Percentiles rank a stretch among this genome's conserved stretches.
Evolutionary conservation across 1,140 invertebrate species (phyloP).

Genomic region (Meteorus sp.): DNA sequence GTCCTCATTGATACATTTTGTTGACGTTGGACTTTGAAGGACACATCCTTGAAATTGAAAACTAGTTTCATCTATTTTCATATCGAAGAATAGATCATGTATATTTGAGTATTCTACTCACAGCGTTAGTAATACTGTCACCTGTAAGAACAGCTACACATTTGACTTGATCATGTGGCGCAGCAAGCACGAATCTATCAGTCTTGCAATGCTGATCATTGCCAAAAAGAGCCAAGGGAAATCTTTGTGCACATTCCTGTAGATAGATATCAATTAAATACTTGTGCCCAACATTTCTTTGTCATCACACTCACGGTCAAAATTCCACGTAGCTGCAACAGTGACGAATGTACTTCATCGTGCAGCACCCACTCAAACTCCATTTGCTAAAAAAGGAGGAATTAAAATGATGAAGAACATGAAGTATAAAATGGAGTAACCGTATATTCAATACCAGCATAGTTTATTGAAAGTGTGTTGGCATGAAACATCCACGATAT

Average conservation of each 20-base stretch:
- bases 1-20: conserved; percentile 77
- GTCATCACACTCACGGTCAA: conserved; percentile 69
- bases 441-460: conserved; percentile 3
- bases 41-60: conserved; percentile 74
- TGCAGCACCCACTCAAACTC: conserved; percentile 92
- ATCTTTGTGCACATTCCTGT: conserved; percentile 83
- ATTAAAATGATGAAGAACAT: conserved; percentile 18
- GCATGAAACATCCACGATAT: too few species aligned
- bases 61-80: neutral
- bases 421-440: neutral
- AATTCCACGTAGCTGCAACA: conserved; percentile 81
- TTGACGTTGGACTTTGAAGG: conserved; percentile 82
- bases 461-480: too few species aligned
- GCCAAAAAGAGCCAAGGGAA: conserved; percentile 79
- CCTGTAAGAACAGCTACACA: conserved; percentile 86
- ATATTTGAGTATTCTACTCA: conserved; percentile 55
- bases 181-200: conserved; percentile 85
- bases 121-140: conserved; percentile 89
- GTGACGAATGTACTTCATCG: conserved; percentile 84
- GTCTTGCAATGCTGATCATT: conserved; percentile 81
- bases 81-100: conserved; percentile 20
- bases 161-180: conserved; percentile 86
- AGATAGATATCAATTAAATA: conserved; percentile 32
- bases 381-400: conserved; percentile 72
- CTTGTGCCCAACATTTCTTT: neutral